Evolutionary conservation across 2,113 vertebrate species (phyloP).

Genomic region (Motacilla tschutschensis): DNA sequence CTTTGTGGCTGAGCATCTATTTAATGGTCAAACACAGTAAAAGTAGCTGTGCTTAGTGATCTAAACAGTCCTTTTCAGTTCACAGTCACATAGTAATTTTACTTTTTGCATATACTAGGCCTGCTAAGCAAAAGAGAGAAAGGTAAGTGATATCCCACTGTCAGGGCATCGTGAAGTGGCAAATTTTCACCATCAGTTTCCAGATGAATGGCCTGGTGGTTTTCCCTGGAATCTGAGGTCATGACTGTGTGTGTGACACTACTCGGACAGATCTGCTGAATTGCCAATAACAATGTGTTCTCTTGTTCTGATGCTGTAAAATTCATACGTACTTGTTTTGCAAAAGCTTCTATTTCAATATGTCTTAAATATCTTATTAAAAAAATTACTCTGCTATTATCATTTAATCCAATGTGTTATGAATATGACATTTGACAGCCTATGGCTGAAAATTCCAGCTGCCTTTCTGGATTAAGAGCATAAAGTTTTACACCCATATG

Average conservation of each 20-base stretch:
- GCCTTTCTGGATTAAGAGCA: constrained; percentile 41
- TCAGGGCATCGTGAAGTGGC: neutral
- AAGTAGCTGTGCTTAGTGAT: neutral
- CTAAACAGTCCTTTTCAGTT: neutral
- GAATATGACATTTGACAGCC: constrained; percentile 37
- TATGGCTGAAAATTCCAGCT: constrained; percentile 36
- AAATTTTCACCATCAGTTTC: neutral
- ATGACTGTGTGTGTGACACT: neutral
- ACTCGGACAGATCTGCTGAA: neutral
- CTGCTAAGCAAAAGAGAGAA: neutral
- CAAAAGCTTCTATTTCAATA: neutral
- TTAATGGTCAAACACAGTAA: neutral
- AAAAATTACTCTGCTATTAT: constrained; percentile 41
- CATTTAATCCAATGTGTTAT: constrained; percentile 33
- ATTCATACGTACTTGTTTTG: neutral
- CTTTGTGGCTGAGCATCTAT: neutral
- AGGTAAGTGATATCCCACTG: neutral
- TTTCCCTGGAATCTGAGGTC: neutral
- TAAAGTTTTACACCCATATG: constrained; percentile 22
- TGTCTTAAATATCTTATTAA: neutral
- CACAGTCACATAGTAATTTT: neutral
- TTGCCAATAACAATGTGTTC: neutral
- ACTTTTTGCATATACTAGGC: neutral
- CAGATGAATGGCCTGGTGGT: neutral
- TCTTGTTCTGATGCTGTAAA: neutral